Conservation (phyloP, 2,888 invertebrate species). For the Agriopis marginaria region DNA sequence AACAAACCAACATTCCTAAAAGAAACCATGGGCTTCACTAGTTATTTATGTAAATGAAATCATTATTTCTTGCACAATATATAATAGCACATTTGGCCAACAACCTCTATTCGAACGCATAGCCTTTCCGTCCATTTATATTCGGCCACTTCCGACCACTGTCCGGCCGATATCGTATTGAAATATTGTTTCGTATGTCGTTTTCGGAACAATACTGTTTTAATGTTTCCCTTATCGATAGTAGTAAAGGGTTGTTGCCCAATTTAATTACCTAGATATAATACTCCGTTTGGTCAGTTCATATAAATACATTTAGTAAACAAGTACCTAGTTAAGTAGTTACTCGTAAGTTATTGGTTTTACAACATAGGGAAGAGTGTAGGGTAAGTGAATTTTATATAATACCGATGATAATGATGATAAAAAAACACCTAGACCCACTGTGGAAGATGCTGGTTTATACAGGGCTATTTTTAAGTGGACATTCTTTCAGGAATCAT, state of each 20-base stretch:
- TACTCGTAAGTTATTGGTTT: no score
- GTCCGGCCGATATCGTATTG: slow-evolving; percentile 81
- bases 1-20: no score
- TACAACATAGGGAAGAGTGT: no score
- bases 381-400: no score
- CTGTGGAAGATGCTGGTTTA: no score
- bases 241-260: slow-evolving; percentile 10
- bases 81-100: slow-evolving; percentile 61
- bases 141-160: slow-evolving; percentile 82
- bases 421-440: no score
- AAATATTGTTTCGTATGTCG: slow-evolving; percentile 82
- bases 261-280: slow-evolving; percentile 3
- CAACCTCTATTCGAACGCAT: slow-evolving; percentile 74
- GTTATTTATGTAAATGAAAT: slow-evolving; percentile 15
- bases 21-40: no score
- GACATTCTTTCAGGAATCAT: no score
- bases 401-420: no score
- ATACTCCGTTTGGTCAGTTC: not conserved
- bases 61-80: slow-evolving; percentile 21
- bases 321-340: no score
- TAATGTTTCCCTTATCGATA: slow-evolving; percentile 43
- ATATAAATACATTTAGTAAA: no score
- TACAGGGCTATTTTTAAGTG: no score
- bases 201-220: slow-evolving; percentile 65
- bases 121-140: slow-evolving; percentile 83